Evolutionary conservation across 2,888 invertebrate species (phyloP).

Genomic region (Atethmia centrago): DNA sequence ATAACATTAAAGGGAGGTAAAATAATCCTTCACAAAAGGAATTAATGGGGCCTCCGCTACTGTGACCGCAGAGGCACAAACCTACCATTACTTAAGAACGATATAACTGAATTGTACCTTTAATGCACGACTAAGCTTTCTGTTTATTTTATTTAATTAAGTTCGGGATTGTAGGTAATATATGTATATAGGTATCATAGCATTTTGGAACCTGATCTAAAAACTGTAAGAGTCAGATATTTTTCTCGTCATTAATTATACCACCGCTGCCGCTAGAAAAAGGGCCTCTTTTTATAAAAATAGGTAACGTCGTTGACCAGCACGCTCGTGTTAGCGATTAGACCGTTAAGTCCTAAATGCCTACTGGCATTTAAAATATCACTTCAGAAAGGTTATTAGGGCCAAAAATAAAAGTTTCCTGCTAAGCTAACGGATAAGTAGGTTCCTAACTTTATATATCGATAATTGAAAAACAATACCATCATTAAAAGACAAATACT

Average conservation of each 20-base stretch:
- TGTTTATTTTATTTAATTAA: background rate
- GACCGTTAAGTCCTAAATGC: background rate
- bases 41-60: background rate
- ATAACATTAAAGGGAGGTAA: background rate
- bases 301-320: background rate
- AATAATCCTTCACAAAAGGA: slow-evolving; percentile 11
- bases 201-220: background rate
- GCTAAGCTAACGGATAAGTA: too few relatives aligned
- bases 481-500: background rate
- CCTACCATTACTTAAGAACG: background rate
- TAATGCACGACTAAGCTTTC: background rate
- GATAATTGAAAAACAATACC: background rate
- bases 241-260: background rate
- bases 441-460: background rate
- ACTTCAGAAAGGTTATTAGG: slow-evolving; percentile 3
- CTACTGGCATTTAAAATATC: too few relatives aligned
- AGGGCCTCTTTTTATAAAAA: background rate
- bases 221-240: background rate
- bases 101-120: background rate
- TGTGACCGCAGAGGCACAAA: background rate
- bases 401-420: background rate
- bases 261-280: background rate
- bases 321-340: slow-evolving; percentile 24
- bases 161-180: background rate
- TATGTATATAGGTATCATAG: background rate